Conservation (phyloP, 2,888 invertebrate species). For the Myathropa florea region DNA sequence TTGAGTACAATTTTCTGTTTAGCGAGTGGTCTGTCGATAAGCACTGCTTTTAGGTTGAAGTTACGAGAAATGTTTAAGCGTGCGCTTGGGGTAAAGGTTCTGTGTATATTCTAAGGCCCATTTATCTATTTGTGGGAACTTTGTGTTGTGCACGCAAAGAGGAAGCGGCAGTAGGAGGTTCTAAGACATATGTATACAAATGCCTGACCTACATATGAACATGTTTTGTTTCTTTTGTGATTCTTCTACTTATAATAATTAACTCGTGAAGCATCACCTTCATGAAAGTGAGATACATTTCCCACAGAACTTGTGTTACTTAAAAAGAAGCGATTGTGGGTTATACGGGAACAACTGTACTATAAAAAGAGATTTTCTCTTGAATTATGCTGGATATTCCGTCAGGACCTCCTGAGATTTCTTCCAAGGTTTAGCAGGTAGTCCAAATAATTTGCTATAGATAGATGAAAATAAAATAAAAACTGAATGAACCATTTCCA, state of each 20-base stretch:
- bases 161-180: not conserved
- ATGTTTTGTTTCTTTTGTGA: not conserved
- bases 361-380: too few species aligned
- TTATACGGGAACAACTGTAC: too few species aligned
- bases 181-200: not conserved
- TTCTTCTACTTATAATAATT: not conserved
- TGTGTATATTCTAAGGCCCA: not conserved
- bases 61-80: slow-evolving; percentile 6
- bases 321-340: too few species aligned
- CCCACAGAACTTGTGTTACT: too few species aligned
- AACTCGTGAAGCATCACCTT: not conserved
- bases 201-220: slow-evolving; percentile 10
- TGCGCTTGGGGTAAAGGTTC: slow-evolving; percentile 4
- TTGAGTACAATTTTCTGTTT: slow-evolving; percentile 22
- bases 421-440: too few species aligned
- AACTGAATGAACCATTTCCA: too few species aligned
- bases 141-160: slow-evolving; percentile 27
- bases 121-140: slow-evolving; percentile 34
- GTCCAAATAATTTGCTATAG: too few species aligned
- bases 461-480: too few species aligned
- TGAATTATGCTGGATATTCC: too few species aligned
- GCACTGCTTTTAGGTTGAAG: slow-evolving; percentile 30
- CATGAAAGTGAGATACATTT: not conserved
- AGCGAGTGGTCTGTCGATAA: slow-evolving; percentile 29
- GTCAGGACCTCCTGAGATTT: too few species aligned